Conservation (phyloP, 2,113 vertebrate genomes). For the Enhydra lutris region DNA sequence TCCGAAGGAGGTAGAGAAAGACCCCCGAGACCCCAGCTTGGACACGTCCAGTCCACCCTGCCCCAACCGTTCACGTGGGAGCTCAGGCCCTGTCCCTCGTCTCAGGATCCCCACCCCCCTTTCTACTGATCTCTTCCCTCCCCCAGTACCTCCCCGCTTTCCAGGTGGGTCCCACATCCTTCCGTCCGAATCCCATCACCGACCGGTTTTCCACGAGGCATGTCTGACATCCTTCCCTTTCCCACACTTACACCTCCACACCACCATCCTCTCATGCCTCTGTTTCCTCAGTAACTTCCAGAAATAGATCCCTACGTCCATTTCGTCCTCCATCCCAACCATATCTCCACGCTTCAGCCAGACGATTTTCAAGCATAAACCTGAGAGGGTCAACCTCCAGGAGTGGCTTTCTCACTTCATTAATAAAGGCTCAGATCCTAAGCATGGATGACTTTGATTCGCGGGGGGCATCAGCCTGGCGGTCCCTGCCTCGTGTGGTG, state of each 20-base stretch:
- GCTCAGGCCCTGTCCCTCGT: not conserved
- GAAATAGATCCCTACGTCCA: not conserved
- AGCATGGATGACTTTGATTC: fast-evolving
- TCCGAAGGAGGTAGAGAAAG: not conserved
- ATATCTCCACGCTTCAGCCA: too few relatives aligned
- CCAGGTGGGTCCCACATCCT: too few relatives aligned
- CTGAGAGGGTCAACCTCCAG: not conserved
- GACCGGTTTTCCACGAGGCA: not conserved
- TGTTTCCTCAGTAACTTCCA: not conserved
- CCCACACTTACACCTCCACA: not conserved
- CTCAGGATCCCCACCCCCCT: not conserved
- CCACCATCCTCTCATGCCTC: not conserved
- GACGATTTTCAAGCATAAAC: too few relatives aligned
- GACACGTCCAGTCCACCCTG: not conserved
- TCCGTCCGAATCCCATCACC: not conserved
- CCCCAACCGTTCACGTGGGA: too few relatives aligned
- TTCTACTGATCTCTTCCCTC: too few relatives aligned
- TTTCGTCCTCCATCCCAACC: not conserved
- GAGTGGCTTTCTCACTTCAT: not conserved
- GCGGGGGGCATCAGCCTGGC: fast-evolving
- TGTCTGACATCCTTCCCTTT: not conserved
- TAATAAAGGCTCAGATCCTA: not conserved
- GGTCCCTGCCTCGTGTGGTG: fast-evolving
- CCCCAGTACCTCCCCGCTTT: not conserved
- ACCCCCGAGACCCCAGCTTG: too few relatives aligned